A percentile compares a stretch with the other conserved stretches of the same genome.
These are phyloP conservation scores for Cephus pulcher DNA, from an alignment of 2,888 invertebrate genomes.

Conservation along the genomic window DNA sequence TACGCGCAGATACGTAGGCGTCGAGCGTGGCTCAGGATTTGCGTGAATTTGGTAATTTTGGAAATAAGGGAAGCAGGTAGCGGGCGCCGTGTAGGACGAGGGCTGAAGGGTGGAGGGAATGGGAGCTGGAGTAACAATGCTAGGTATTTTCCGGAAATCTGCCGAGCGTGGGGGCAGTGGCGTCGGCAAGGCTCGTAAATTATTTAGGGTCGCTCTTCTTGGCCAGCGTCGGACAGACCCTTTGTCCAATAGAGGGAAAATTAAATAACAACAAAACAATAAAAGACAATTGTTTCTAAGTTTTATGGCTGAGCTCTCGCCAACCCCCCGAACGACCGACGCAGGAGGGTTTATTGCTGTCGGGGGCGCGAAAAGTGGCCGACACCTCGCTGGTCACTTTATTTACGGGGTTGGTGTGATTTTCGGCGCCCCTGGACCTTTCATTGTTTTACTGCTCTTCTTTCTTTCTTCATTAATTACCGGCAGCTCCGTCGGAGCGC, in stretches of 20 bases:
- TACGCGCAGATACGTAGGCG: too few relatives aligned
- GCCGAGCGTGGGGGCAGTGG: neutral
- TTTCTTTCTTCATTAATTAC: conserved; percentile 24
- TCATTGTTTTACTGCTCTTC: conserved; percentile 21
- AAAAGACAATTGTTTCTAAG: conserved; percentile 67
- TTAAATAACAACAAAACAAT: conserved; percentile 68
- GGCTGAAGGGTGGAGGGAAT: too few relatives aligned
- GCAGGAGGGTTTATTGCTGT: conserved; percentile 53
- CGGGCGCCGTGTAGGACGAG: too few relatives aligned
- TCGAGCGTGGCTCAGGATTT: too few relatives aligned
- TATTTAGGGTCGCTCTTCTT: conserved; percentile 54
- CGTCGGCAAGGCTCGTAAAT: conserved; percentile 51
- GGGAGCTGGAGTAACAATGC: conserved; percentile 1
- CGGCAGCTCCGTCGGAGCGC: neutral
- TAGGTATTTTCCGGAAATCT: conserved; percentile 23
- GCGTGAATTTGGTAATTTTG: too few relatives aligned
- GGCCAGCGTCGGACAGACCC: conserved; percentile 9
- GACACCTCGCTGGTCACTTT: conserved; percentile 46
- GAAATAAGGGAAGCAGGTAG: too few relatives aligned
- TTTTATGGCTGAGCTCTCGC: conserved; percentile 58
- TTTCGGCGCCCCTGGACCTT: conserved; percentile 27
- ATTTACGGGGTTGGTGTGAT: conserved; percentile 47
- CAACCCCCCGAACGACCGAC: conserved; percentile 7
- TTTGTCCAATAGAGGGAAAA: conserved; percentile 50
- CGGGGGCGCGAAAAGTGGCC: conserved; percentile 10